Base-by-base conservation (phyloP, 2,113 vertebrate genomes). In the Salvelinus alpinus region DNA sequence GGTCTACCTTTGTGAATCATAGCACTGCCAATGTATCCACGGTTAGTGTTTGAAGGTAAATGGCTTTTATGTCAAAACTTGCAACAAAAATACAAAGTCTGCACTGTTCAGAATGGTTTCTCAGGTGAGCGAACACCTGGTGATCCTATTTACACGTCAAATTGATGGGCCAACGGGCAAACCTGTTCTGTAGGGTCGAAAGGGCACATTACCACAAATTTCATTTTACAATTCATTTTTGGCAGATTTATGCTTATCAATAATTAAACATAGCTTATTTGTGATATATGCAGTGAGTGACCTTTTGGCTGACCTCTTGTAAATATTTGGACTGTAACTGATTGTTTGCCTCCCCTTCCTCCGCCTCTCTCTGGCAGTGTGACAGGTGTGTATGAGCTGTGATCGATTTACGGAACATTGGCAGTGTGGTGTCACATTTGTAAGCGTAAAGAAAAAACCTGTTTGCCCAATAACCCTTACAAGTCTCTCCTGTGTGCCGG, bases 391-490 rank as follows among this genome's bases (percentile, higher is more conserved):
- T 13, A 22, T 64, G 24, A 25, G 22, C 22, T 1, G 13, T 14
- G 67, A 78, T 24, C 24, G 82, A 81, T 87, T 79, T 85, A 84
- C 67, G 72, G 69, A 75, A 27, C 13, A 29, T 59, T 78, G 51
- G 75, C 76, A 78, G 65, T 18, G 38, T 54, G 22, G 51, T 57
- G 80, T 24, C 68, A 82, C 78, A 84, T 80, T 4, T 4, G 76
- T 73, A 73, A 54, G 16, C 68, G 57, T 74, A 16, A 73, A 79
- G 77, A 84, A 79, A 79, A 84, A 62, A 72, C 74, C 51, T 62
- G 59, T 71, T 51, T 14, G 59, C 70, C 54, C 4, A 51, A 16
- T 66, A 79, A 70, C 73, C 59, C 74, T 18, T 73, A 54, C 20
- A 44, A 57, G 4, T 27, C 6, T 20, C 44, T 13, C 67, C 59